Evolutionary conservation across 2,797 vertebrate genomes (phyloP).

Genomic region (Taeniopygia guttata): DNA sequence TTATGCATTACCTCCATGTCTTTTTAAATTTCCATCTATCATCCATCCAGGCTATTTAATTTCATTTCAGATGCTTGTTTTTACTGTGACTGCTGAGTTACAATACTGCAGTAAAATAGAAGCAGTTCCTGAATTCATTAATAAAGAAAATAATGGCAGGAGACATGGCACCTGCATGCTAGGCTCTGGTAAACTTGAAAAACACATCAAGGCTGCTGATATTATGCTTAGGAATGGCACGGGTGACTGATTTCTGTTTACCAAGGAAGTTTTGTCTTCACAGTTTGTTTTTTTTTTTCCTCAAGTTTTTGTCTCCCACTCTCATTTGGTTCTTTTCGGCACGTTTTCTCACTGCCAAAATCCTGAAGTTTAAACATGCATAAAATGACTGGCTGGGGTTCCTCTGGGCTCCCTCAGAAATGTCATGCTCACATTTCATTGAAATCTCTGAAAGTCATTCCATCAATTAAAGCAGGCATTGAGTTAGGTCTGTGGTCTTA

Average conservation of each 20-base stretch:
- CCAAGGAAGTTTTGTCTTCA: not conserved
- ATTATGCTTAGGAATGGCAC: not conserved
- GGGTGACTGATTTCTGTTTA: not conserved
- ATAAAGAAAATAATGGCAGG: not conserved
- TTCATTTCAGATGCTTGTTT: not conserved
- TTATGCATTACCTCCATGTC: not conserved
- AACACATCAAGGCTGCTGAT: not conserved
- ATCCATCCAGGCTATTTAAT: not conserved
- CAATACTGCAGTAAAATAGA: not conserved
- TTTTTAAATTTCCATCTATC: not conserved
- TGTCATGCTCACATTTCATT: not conserved
- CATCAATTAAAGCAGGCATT: not conserved
- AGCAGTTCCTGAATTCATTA: not conserved
- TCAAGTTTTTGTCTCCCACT: not conserved
- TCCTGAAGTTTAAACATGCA: not conserved
- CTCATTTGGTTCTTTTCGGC: not conserved
- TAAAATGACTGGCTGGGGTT: not conserved
- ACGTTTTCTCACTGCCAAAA: not conserved
- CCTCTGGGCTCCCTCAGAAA: not conserved
- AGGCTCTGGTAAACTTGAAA: conserved; percentile 1
- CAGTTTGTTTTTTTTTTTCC: not conserved
- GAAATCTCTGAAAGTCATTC: not conserved
- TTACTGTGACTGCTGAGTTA: not conserved
- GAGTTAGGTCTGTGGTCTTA: not conserved
- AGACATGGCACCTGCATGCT: not conserved